Base-by-base conservation (phyloP, 2,888 invertebrate species). In the Agrochola macilenta region DNA sequence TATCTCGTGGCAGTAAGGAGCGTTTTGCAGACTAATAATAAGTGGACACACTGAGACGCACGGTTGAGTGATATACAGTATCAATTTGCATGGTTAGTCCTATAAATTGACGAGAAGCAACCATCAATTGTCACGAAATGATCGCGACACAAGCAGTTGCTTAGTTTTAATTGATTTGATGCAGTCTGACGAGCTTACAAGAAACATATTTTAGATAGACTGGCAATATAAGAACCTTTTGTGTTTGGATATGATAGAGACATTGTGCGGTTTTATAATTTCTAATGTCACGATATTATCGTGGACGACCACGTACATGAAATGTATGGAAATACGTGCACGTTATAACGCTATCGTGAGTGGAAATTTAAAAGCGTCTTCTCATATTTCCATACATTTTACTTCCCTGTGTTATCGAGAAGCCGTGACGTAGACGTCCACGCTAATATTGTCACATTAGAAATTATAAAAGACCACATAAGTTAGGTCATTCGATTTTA, bases 101-200 rank as follows among this genome's bases (percentile, higher is more conserved):
- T 58, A 64, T 58, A 79, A 78, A 79, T 72, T 71, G 20, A 52
- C n/a, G 39, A 57, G 14, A 39, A 63, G 79, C n/a, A 61, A 46
- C 39, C 80, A n/a, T 30, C 39, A 80, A 79, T 66, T 74, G 61
- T 63, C 54, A 74, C 23, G 46, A 73, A 46, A 43, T 58, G 3
- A 57, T 58, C 14, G 20, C 11, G n/a, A 57, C 30, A 54, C 23
- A 11, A 64, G 20, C 61, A 61, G 46, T 63, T 52, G 43, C 69
- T 69, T 78, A 52, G 60, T 69, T 46, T 69, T 54, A 69, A 70
- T 78, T 69, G 23, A 54, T 54, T 54, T 17, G 35, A 23, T 69
- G 69, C 43, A 52, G 60, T 52, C 8, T 76, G 14, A 20, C 2
- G 49, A 2, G 39, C 20, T n/a, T 20, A 43, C n/a, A 12, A 52